These are phyloP conservation scores for Lasioglossum marginatum DNA, from an alignment of 2,888 invertebrate species.

Conservation along the genomic window DNA sequence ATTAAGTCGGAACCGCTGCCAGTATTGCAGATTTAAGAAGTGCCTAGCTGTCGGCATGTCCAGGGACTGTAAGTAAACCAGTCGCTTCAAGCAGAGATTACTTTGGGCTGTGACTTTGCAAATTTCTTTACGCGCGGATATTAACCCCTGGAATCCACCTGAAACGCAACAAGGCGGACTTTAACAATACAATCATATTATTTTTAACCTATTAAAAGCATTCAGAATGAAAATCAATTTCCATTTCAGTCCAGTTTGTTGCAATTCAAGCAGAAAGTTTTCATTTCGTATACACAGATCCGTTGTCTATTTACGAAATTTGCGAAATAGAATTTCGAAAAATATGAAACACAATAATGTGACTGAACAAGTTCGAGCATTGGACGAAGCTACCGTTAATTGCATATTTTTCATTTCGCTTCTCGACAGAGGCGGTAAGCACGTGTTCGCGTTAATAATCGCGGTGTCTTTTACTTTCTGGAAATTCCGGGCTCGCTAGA, in stretches of 20 bases:
- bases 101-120: neutral
- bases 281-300: too few species aligned
- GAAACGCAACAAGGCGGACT: too few species aligned
- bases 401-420: neutral
- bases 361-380: neutral
- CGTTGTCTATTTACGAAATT: too few species aligned
- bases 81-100: neutral
- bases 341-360: neutral
- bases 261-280: too few species aligned
- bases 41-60: slow-evolving; percentile 98
- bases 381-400: neutral
- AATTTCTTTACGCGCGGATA: neutral
- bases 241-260: too few species aligned
- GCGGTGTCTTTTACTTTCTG: slow-evolving; percentile 25
- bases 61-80: slow-evolving; percentile 94
- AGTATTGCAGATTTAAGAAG: slow-evolving; percentile 98
- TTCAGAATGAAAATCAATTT: too few species aligned
- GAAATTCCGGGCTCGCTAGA: slow-evolving; percentile 12
- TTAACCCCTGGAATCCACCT: neutral
- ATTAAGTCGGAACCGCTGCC: slow-evolving; percentile 97
- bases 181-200: too few species aligned
- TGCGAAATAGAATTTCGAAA: too few species aligned
- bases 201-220: too few species aligned
- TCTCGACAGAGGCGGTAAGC: neutral
- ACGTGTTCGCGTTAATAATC: neutral